Evolutionary conservation across 2,113 vertebrate species (phyloP), one percentile per base, ranked within the genome.

Genomic region (Poecilia latipinna): DNA sequence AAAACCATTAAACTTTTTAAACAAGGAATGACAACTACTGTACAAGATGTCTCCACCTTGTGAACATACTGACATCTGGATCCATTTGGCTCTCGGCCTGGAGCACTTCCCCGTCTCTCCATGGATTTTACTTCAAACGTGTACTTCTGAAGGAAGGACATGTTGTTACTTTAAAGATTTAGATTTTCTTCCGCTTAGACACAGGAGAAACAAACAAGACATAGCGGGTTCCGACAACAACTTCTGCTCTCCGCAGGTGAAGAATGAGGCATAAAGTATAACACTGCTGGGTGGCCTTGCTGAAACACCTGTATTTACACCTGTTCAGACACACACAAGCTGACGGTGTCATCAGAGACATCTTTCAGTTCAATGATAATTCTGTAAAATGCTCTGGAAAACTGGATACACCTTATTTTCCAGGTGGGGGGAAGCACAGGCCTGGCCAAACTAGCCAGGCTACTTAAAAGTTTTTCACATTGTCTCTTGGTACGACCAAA

Each of bases 11-110:
- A 87, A 80, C 77, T 86, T 57, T 84, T 83, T 86, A 78, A 90
- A 89, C 78, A 86, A 83, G 83, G 76, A 85, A 88, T 88, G 88
- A 87, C 73, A 88, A 89, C 86, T 92, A 90, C 89, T 85, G 89
- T 89, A 89, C 81, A 86, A 87, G 78, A 64, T 70, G 86, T 80
- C 80, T 88, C 88, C 86, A 91, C 88, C 85, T 91, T 87, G 83
- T 74, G 86, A 91, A 88, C 87, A 90, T 57, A 80, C 54, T 70
- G 65, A 93, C 90, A 93, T 93, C 90, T 93, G 91, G 90, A 89
- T 91, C 82, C 79, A 88, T 87, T 92, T 89, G 87, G 91, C 86
- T 90, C 78, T 83, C 61, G 72, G 80, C 63, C 82, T 87, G 3
- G 57, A 78, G 61, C 66, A 84, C 82, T 86, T 90, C 82, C 70